phyloP scores from a whole-genome alignment of 2,888 invertebrate genomes.

The Amiota minor region DNA sequence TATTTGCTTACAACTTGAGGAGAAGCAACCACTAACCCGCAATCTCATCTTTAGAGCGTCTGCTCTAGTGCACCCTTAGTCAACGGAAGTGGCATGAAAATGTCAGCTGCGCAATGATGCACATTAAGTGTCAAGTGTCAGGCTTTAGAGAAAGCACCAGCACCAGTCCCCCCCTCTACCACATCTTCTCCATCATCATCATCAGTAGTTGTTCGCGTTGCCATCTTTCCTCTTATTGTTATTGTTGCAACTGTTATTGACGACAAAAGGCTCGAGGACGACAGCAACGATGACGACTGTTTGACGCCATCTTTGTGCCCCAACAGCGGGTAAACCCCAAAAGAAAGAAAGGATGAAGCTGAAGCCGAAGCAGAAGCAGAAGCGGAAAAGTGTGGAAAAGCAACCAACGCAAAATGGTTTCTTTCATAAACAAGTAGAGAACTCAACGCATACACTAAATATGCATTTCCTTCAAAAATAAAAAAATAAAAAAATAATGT shows the following conservation, averaged over 20 bases:
- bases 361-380: too few relatives aligned
- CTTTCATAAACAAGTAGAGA: constrained; percentile 17
- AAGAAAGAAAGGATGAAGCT: too few relatives aligned
- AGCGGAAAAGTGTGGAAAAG: too few relatives aligned
- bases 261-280: neutral
- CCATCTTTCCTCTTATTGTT: constrained; percentile 2
- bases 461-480: constrained; percentile 16
- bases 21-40: neutral
- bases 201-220: neutral
- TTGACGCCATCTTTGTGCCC: constrained; percentile 18
- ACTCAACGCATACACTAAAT: neutral
- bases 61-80: constrained; percentile 24
- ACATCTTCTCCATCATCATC: constrained; percentile 35
- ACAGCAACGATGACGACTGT: constrained; percentile 17
- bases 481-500: neutral
- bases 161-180: too few relatives aligned
- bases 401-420: constrained; percentile 8
- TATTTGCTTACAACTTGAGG: constrained; percentile 14
- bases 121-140: constrained; percentile 66
- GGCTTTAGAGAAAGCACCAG: constrained; percentile 49
- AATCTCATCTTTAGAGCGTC: constrained; percentile 14
- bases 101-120: constrained; percentile 66
- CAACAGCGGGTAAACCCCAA: neutral
- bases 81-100: constrained; percentile 64
- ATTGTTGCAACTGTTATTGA: neutral